Percentiles rank a stretch among this genome's conserved stretches.
These are phyloP conservation scores for Bolinopsis microptera DNA, from an alignment of 37 sponge, comb jelly and placozoan species.

Conservation along the genomic window DNA sequence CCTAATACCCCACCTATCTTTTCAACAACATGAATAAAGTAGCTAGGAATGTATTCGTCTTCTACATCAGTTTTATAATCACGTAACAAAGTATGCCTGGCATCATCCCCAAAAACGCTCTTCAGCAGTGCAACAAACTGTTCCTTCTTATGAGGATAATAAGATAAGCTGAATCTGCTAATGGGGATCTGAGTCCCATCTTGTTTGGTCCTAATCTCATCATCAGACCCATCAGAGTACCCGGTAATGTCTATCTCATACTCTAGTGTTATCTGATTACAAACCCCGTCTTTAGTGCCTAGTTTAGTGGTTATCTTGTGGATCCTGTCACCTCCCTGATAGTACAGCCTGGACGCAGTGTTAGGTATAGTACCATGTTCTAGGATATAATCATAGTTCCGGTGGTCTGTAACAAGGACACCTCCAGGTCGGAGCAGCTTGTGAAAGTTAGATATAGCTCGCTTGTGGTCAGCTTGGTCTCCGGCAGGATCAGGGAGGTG, in stretches of 20 bases:
- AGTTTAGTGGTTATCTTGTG: not conserved
- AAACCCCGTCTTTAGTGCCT: not conserved
- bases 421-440: slow-evolving; percentile 66
- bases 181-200: not conserved
- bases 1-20: not conserved
- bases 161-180: not conserved
- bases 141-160: slow-evolving; percentile 7
- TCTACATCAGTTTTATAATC: not conserved
- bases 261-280: not conserved
- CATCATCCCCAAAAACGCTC: not conserved
- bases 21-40: slow-evolving; percentile 11
- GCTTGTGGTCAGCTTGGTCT: slow-evolving; percentile 19
- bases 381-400: slow-evolving; percentile 69
- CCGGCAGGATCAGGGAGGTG: slow-evolving; percentile 67
- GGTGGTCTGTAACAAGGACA: slow-evolving; percentile 63
- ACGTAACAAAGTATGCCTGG: not conserved
- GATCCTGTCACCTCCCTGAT: slow-evolving; percentile 49
- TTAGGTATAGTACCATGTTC: slow-evolving; percentile 42
- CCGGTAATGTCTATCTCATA: slow-evolving; percentile 39
- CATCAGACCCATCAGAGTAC: not conserved
- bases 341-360: slow-evolving; percentile 13
- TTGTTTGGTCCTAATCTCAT: not conserved
- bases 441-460: slow-evolving; percentile 62
- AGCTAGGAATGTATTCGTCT: not conserved
- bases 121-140: not conserved